Evolutionary conservation across 2,797 vertebrate species (phyloP).

Genomic region (Coccyzus lansbergi): DNA sequence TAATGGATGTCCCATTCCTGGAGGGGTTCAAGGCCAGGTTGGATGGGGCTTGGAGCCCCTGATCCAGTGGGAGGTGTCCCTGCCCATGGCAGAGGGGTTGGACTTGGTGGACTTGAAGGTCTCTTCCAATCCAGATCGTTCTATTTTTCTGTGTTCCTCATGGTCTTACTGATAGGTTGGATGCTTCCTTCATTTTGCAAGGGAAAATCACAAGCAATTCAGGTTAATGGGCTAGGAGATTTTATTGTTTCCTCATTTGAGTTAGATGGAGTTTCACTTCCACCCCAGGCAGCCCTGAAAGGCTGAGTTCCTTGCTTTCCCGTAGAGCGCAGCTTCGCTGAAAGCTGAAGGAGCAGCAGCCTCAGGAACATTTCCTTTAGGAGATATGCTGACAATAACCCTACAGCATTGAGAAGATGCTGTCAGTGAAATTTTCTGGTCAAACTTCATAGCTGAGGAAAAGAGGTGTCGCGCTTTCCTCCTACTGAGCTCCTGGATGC

Average conservation of each 20-base stretch:
- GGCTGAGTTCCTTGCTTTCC: neutral
- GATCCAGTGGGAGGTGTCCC: no score
- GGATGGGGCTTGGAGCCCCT: no score
- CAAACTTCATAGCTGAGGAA: neutral
- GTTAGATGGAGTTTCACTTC: neutral
- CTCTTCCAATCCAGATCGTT: no score
- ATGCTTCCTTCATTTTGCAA: neutral
- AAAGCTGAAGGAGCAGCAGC: neutral
- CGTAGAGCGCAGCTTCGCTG: neutral
- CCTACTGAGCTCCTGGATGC: neutral
- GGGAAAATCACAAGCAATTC: neutral
- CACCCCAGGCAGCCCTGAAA: neutral
- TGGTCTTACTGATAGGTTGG: neutral
- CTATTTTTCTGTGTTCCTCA: neutral
- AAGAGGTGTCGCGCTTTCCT: neutral
- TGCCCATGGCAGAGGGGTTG: no score
- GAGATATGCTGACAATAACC: neutral
- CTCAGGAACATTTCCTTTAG: neutral
- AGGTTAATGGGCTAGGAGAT: neutral
- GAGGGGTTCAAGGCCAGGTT: no score
- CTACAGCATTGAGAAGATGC: neutral
- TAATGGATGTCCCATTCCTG: no score
- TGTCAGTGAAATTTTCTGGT: neutral
- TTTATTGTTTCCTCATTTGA: neutral
- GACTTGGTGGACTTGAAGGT: no score